A percentile compares a stretch with the other conserved stretches of the same genome.
Evolutionary conservation across 2,113 vertebrate species (phyloP).

Genomic region (Amazona vittata): DNA sequence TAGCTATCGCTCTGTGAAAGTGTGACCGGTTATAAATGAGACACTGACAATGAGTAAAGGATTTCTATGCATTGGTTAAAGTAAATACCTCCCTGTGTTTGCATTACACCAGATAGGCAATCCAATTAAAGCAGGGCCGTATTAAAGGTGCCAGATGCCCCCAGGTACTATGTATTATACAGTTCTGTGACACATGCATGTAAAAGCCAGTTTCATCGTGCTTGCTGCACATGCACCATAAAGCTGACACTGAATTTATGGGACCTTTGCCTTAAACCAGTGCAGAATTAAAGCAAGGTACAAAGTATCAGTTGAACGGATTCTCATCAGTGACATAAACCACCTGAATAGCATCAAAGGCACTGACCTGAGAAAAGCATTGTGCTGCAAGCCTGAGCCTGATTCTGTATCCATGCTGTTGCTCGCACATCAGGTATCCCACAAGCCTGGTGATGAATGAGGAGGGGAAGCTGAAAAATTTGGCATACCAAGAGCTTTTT

Average conservation of each 20-base stretch:
- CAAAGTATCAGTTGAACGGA: background rate
- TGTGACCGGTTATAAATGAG: background rate
- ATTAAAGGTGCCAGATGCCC: background rate
- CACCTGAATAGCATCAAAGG: background rate
- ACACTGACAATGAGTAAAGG: background rate
- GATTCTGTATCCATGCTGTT: background rate
- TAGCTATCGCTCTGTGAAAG: rapidly evolving
- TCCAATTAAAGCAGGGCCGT: background rate
- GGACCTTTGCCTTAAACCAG: background rate
- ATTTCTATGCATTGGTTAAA: background rate
- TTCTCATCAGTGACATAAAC: background rate
- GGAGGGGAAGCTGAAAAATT: background rate
- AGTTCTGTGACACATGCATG: background rate
- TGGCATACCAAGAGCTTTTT: background rate
- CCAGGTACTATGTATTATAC: background rate
- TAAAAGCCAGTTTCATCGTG: background rate
- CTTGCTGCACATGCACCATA: background rate
- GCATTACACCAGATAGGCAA: background rate
- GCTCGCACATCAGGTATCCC: background rate
- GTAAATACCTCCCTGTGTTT: background rate
- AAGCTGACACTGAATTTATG: background rate
- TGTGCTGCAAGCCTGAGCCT: background rate
- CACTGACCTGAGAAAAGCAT: background rate
- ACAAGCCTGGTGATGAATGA: background rate
- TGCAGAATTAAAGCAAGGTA: background rate